Evolutionary conservation across 2,113 vertebrate genomes (phyloP).

Genomic region (Macheiramphus alcinus): DNA sequence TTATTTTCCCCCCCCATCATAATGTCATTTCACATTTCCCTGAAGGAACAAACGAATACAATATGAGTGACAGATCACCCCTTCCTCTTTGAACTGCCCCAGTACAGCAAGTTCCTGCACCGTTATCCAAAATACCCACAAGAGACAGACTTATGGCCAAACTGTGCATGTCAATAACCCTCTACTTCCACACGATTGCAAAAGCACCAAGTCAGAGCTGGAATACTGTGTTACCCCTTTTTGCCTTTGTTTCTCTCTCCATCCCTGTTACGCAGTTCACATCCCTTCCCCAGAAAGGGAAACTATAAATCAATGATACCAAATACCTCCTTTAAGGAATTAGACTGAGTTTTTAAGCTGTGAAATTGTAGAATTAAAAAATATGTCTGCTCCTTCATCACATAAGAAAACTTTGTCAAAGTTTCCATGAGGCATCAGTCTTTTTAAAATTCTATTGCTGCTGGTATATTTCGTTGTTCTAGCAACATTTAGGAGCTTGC

Average conservation of each 20-base stretch:
- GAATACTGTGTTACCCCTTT: background rate
- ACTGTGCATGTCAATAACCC: background rate
- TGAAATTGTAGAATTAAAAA: background rate
- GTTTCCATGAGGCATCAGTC: background rate
- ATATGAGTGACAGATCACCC: background rate
- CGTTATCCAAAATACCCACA: background rate
- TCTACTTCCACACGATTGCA: background rate
- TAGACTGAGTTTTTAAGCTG: background rate
- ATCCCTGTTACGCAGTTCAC: accelerated
- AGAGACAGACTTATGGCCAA: background rate
- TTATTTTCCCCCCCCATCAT: background rate
- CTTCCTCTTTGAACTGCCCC: background rate
- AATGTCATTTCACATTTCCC: background rate
- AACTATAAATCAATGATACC: background rate
- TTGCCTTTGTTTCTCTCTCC: background rate
- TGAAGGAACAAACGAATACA: background rate
- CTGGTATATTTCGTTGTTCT: background rate
- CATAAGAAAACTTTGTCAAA: background rate
- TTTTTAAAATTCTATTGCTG: background rate
- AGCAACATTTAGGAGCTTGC: background rate
- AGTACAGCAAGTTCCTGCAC: background rate
- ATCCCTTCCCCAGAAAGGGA: background rate
- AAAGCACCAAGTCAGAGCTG: background rate
- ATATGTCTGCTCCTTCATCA: background rate
- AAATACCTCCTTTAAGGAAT: background rate